These are phyloP conservation scores for Eupristina koningsbergeri DNA, from an alignment of 1,140 invertebrate genomes.

Conservation along the genomic window DNA sequence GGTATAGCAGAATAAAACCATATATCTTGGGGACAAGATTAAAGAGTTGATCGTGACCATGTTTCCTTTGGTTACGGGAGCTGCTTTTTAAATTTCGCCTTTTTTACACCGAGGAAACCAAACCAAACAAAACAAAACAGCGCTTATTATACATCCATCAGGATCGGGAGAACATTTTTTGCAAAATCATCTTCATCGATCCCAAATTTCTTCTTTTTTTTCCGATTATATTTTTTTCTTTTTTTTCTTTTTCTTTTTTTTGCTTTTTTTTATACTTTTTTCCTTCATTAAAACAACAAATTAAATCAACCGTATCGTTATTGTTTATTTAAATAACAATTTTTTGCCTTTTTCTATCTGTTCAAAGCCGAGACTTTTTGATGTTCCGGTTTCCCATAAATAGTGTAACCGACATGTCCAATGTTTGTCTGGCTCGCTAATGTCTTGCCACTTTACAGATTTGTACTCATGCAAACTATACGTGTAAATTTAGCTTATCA, in stretches of 20 bases:
- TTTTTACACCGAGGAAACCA: conserved; percentile 1
- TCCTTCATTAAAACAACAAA: neutral
- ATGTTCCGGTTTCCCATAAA: conserved; percentile 10
- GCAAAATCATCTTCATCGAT: neutral
- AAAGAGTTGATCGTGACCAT: conserved; percentile 20
- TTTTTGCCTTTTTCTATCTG: neutral
- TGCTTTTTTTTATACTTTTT: no score
- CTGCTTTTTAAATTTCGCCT: conserved; percentile 22
- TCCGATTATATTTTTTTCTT: no score
- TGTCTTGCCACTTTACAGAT: neutral
- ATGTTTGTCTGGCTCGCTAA: neutral
- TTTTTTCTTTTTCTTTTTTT: no score
- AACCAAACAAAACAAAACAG: neutral
- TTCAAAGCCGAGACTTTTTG: neutral
- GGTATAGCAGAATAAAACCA: conserved; percentile 27
- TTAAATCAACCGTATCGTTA: neutral
- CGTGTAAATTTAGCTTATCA: neutral
- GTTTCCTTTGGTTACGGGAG: conserved; percentile 20
- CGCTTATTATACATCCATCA: neutral
- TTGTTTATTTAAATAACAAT: neutral
- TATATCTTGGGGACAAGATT: conserved; percentile 22
- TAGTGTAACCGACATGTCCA: neutral
- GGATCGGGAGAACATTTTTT: neutral
- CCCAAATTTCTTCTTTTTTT: neutral
- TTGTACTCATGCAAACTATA: neutral